Conservation (phyloP, 2,113 vertebrate genomes). For the Centrocercus urophasianus region DNA sequence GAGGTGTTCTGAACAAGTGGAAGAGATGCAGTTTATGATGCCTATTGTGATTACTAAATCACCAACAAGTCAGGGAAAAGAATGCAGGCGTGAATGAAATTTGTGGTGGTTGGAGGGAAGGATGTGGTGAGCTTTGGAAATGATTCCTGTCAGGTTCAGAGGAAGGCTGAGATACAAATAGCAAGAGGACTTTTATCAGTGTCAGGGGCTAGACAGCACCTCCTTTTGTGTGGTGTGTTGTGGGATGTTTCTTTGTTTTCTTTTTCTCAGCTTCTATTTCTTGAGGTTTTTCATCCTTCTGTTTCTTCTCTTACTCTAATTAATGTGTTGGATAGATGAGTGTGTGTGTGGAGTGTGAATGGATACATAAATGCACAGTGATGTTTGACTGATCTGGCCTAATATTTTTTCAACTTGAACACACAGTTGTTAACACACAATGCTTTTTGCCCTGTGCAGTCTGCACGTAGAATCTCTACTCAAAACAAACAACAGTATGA, state of each 20-base stretch:
- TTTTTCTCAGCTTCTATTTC: neutral
- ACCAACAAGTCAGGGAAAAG: neutral
- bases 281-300: neutral
- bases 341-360: neutral
- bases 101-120: neutral
- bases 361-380: neutral
- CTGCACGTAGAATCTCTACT: neutral
- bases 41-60: neutral
- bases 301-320: neutral
- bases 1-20: neutral
- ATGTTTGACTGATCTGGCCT: neutral
- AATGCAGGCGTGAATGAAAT: neutral
- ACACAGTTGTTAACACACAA: too few species aligned
- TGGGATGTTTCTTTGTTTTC: neutral
- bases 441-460: neutral
- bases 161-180: neutral
- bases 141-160: neutral
- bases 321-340: neutral
- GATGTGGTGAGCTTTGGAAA: neutral
- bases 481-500: neutral
- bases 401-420: neutral
- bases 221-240: rapidly evolving
- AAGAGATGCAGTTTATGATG: neutral
- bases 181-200: neutral
- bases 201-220: neutral